Percentiles rank a stretch among this genome's conserved stretches.
Conservation (phyloP, 2,113 vertebrate species). For the Lophura nycthemera region DNA sequence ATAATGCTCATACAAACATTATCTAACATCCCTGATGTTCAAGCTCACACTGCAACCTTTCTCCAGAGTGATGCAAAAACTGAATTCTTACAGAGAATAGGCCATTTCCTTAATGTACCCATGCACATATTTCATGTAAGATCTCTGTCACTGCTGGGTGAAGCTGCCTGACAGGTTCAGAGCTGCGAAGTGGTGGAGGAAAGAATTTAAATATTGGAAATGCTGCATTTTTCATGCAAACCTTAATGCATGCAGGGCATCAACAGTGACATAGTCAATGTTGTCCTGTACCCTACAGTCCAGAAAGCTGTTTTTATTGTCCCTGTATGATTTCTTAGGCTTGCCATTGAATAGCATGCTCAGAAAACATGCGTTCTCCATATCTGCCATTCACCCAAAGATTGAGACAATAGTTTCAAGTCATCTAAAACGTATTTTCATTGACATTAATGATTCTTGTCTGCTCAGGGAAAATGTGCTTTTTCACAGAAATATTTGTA, state of each 20-base stretch:
- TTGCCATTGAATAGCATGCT: background rate
- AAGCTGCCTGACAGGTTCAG: background rate
- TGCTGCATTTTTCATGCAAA: background rate
- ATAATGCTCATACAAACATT: background rate
- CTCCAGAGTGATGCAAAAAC: background rate
- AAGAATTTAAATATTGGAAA: background rate
- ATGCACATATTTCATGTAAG: background rate
- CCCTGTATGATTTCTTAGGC: background rate
- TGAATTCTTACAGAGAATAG: background rate
- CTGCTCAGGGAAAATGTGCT: background rate
- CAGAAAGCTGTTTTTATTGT: background rate
- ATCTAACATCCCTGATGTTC: background rate
- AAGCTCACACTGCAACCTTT: background rate
- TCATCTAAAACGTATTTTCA: background rate
- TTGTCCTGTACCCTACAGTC: background rate
- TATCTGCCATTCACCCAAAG: accelerated
- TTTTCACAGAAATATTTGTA: background rate
- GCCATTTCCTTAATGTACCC: background rate
- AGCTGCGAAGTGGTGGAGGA: background rate
- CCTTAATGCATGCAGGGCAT: background rate
- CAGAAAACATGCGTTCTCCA: background rate
- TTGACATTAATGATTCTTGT: background rate
- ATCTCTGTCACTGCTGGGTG: background rate
- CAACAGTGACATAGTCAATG: background rate
- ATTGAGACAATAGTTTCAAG: background rate